Conservation (phyloP, 2,888 invertebrate species). For the Phyllotreta striolata region DNA sequence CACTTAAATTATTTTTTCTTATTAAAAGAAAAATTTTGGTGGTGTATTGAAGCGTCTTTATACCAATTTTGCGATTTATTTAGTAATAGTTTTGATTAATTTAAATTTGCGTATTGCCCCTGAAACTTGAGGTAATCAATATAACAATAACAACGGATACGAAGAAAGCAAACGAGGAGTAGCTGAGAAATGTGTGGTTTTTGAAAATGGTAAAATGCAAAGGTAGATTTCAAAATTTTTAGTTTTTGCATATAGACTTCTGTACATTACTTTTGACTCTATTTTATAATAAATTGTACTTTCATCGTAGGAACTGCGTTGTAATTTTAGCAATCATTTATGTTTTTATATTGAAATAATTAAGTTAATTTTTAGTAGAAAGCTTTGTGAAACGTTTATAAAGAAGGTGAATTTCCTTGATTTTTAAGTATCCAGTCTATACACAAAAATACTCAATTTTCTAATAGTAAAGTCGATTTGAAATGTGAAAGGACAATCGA, state of each 20-base stretch:
- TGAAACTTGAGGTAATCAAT: constrained; percentile 6
- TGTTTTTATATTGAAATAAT: too few relatives aligned
- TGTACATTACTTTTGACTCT: background rate
- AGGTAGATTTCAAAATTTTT: background rate
- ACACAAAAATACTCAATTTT: too few relatives aligned
- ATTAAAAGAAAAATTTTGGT: background rate
- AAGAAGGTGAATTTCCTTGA: too few relatives aligned
- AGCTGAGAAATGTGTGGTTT: constrained; percentile 22
- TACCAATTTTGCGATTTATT: background rate
- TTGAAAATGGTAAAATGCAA: constrained; percentile 12
- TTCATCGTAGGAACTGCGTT: constrained; percentile 10
- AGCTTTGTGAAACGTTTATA: too few relatives aligned
- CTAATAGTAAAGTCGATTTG: too few relatives aligned
- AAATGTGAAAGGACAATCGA: too few relatives aligned
- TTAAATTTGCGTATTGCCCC: background rate
- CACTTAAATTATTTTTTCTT: too few relatives aligned
- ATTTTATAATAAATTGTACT: constrained; percentile 5
- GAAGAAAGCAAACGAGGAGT: constrained; percentile 29
- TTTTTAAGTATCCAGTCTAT: too few relatives aligned
- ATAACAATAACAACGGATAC: constrained; percentile 19
- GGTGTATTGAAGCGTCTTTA: background rate
- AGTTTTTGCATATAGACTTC: background rate
- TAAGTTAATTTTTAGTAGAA: too few relatives aligned
- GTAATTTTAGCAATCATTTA: background rate
- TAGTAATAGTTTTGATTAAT: background rate